Percentiles rank a stretch among this genome's conserved stretches.
Conservation (phyloP, 2,113 vertebrate genomes). For the Uropsilus gracilis region DNA sequence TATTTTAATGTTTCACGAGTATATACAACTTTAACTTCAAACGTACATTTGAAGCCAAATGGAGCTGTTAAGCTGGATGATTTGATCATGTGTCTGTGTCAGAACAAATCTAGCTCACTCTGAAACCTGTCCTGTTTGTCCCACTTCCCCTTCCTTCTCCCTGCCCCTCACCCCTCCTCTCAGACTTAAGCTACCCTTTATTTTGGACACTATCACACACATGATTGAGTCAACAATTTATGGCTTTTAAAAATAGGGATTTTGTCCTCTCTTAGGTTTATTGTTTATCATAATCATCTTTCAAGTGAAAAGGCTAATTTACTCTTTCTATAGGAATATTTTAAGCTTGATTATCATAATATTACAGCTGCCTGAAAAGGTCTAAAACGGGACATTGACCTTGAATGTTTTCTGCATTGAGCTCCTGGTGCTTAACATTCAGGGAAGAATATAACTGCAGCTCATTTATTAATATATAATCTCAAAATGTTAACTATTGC, state of each 20-base stretch:
- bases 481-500: constrained; percentile 85
- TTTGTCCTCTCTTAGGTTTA: constrained; percentile 82
- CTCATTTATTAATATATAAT: constrained; percentile 86
- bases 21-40: neutral
- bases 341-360: constrained; percentile 90
- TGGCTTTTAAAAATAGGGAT: constrained; percentile 76
- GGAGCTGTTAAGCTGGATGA: neutral
- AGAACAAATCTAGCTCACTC: neutral
- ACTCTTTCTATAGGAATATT: constrained; percentile 90
- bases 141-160: neutral
- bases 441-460: constrained; percentile 86
- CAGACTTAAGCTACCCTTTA: constrained; percentile 18
- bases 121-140: constrained; percentile 8
- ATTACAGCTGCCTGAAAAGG: constrained; percentile 87
- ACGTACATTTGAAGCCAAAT: neutral
- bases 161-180: neutral
- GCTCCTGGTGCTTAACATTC: constrained; percentile 87
- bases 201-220: constrained; percentile 70
- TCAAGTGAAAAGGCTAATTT: constrained; percentile 89
- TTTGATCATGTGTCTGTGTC: constrained; percentile 27
- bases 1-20: neutral
- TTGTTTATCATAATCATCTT: constrained; percentile 88
- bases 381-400: constrained; percentile 88
- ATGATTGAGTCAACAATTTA: constrained; percentile 76
- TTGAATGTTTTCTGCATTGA: constrained; percentile 86